Conservation (phyloP, 1,140 invertebrate genomes). For the Zaprionus inermis region DNA sequence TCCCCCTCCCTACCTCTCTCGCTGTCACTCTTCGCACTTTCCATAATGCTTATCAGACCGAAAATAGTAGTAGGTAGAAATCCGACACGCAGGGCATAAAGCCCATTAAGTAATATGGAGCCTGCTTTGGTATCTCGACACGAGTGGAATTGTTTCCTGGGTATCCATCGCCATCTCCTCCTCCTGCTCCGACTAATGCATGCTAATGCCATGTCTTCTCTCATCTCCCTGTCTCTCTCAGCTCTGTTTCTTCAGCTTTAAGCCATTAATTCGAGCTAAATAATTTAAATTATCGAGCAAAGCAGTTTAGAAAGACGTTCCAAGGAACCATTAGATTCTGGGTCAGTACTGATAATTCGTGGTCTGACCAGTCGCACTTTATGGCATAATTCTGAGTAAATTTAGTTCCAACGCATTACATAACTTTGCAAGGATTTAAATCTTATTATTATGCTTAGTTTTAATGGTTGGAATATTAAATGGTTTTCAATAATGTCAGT, state of each 20-base stretch:
- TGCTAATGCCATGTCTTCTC: constrained; percentile 51
- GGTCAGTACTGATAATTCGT: neutral
- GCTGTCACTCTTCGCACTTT: constrained; percentile 8
- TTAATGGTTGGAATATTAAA: neutral
- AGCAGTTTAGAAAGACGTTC: neutral
- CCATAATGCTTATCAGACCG: constrained; percentile 49
- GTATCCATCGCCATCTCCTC: neutral
- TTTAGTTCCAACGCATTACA: neutral
- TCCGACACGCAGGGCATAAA: constrained; percentile 53
- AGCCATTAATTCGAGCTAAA: constrained; percentile 54
- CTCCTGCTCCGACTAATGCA: constrained; percentile 47
- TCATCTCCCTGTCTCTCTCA: neutral
- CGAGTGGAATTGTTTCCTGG: constrained; percentile 8
- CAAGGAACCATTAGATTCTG: neutral
- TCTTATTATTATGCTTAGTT: neutral
- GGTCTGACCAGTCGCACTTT: neutral
- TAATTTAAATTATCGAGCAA: constrained; percentile 58
- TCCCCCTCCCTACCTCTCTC: neutral
- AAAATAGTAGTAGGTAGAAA: constrained; percentile 63
- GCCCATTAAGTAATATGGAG: constrained; percentile 73
- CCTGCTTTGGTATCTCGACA: constrained; percentile 29
- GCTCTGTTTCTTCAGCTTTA: neutral
- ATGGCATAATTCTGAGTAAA: neutral
- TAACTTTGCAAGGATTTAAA: neutral
- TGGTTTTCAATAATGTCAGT: neutral